Evolutionary conservation across 2,888 invertebrate genomes (phyloP), one percentile per base, ranked within the genome.

Genomic region (Napeogenes sylphis): DNA sequence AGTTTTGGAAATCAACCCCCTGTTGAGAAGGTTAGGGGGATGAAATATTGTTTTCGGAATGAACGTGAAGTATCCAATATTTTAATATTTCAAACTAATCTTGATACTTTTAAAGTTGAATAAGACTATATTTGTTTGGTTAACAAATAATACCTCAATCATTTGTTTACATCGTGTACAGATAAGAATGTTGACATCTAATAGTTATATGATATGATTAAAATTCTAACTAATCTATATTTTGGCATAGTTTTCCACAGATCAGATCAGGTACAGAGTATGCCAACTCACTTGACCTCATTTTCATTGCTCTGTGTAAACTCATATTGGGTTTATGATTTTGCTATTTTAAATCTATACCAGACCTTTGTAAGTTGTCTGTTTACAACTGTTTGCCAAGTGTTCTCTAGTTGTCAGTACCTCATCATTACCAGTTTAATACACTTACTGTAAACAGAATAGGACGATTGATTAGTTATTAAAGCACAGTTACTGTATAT

Each of bases 201-300:
- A 60, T 55, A 63, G 33, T 45, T 14, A 60, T 14, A 62, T 42
- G 38, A 59, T 46, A 55, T 56, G 33, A 38, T 45, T 47, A 55
- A 42, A 55, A 33, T 46, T 35, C 12, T 35, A 35, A 55, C 38
- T 58, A 32, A 54, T 38, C 47, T 47, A n/a, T 14, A 14, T 47
- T 73, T 76, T 76, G 73, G 73, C 75, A 76, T 80, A 81, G 47
- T 47, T 84, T 83, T 82, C 78, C 81, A 76, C 78, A 74, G 73
- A 72, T 73, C 75, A 21, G 73, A 73, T 74, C 70, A 62, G 65
- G 68, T 68, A 65, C 63, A 64, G 61, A 79, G 75, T 82, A 84
- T 84, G 88, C 89, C 85, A 87, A 85, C 82, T 83, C 80, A 81
- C 81, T 82, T 85, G 87, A 89, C 90, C 90, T 84, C 87, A 86